Percentiles rank a stretch among this genome's conserved stretches.
These are phyloP conservation scores for Goniozus legneri DNA, from an alignment of 1,140 invertebrate species.

Conservation along the genomic window DNA sequence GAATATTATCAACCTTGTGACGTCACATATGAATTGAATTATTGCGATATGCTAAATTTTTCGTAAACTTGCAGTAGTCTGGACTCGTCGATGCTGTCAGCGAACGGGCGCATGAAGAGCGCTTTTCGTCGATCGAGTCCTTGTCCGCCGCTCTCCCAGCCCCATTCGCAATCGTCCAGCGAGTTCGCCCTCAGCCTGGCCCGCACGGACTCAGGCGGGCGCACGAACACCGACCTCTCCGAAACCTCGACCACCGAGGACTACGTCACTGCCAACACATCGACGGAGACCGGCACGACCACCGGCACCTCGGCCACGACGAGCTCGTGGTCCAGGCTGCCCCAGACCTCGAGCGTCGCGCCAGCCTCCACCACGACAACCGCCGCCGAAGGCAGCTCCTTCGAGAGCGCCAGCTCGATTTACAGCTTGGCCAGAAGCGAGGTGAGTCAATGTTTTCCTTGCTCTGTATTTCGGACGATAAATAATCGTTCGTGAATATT, in stretches of 20 bases:
- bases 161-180: slow-evolving; percentile 50
- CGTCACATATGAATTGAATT: no score
- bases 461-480: no score
- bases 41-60: no score
- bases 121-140: slow-evolving; percentile 44
- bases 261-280: slow-evolving; percentile 83
- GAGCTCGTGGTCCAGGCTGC: slow-evolving; percentile 46
- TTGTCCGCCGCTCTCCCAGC: slow-evolving; percentile 36
- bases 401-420: slow-evolving; percentile 76
- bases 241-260: slow-evolving; percentile 85
- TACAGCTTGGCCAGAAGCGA: slow-evolving; percentile 72
- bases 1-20: no score
- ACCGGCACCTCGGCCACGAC: slow-evolving; percentile 50
- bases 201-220: slow-evolving; percentile 69
- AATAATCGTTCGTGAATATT: neutral
- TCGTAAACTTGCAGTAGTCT: no score
- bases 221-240: slow-evolving; percentile 73
- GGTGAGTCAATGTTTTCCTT: no score
- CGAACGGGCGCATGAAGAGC: slow-evolving; percentile 39
- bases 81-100: slow-evolving; percentile 22
- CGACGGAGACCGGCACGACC: slow-evolving; percentile 63
- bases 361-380: slow-evolving; percentile 56
- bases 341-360: slow-evolving; percentile 42
- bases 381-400: slow-evolving; percentile 70
- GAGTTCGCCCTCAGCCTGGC: slow-evolving; percentile 53